These are phyloP conservation scores for Caenorhabditis macrosperma DNA, from an alignment of 2,888 invertebrate genomes.

Conservation along the genomic window DNA sequence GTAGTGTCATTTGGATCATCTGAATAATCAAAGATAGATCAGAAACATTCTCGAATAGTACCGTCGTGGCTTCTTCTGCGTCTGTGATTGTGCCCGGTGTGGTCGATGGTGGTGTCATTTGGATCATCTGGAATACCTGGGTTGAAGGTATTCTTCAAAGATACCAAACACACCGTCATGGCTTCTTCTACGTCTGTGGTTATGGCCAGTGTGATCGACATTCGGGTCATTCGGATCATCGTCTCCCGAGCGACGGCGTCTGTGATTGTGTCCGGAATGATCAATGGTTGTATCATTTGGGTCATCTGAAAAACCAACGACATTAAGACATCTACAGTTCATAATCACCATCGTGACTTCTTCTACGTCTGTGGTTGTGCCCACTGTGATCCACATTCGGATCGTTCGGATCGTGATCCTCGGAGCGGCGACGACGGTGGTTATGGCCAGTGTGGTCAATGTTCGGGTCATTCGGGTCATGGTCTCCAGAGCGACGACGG, in stretches of 20 bases:
- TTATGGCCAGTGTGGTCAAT: conserved; percentile 61
- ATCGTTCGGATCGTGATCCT: conserved; percentile 56
- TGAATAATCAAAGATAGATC: background rate
- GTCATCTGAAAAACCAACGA: conserved; percentile 16
- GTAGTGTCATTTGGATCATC: conserved; percentile 18
- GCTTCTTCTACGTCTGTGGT: conserved; percentile 43
- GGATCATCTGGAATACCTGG: conserved; percentile 50
- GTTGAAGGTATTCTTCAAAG: background rate
- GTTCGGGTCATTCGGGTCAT: conserved; percentile 57
- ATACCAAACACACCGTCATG: background rate
- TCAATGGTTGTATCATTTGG: conserved; percentile 61
- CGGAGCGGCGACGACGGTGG: conserved; percentile 44
- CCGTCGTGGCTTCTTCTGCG: conserved; percentile 19
- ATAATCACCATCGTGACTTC: conserved; percentile 18
- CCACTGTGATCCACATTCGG: conserved; percentile 59
- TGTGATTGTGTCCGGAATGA: conserved; percentile 62
- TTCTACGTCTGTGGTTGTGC: conserved; percentile 53
- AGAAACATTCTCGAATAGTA: no score
- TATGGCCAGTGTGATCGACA: conserved; percentile 62
- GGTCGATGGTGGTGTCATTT: conserved; percentile 66
- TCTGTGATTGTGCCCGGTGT: conserved; percentile 59
- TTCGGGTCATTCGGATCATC: conserved; percentile 61
- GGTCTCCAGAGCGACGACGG: conserved; percentile 13
- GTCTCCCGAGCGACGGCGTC: conserved; percentile 50
- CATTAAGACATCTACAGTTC: no score